A percentile compares a stretch with the other conserved stretches of the same genome.
Evolutionary conservation across 2,797 vertebrate species (phyloP).

Genomic region (Girardinus metallicus): DNA sequence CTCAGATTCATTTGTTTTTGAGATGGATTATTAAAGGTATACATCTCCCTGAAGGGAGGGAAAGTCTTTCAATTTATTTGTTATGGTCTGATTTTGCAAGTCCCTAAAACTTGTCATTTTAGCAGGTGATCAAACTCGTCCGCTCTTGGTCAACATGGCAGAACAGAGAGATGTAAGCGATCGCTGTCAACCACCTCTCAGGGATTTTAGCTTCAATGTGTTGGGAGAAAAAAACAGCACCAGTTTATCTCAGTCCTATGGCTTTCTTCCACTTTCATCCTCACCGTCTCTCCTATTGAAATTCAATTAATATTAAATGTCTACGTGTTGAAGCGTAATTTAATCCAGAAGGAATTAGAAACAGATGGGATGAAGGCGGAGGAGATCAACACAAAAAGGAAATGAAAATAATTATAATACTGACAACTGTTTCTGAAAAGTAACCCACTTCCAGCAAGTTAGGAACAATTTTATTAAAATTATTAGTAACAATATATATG

Average conservation of each 20-base stretch:
- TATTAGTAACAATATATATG: constrained; percentile 22
- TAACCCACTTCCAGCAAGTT: constrained; percentile 37
- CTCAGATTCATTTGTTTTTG: not conserved
- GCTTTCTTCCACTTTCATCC: constrained; percentile 53
- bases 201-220: not conserved
- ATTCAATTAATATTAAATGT: constrained; percentile 76
- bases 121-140: constrained; percentile 31
- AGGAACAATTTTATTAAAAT: constrained; percentile 32
- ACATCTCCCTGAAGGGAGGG: not conserved
- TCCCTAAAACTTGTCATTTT: not conserved
- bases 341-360: constrained; percentile 73
- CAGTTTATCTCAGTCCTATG: constrained; percentile 37
- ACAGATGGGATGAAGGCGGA: constrained; percentile 58
- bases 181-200: not conserved
- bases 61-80: not conserved
- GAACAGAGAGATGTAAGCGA: constrained; percentile 12
- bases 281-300: constrained; percentile 71
- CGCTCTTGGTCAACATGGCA: constrained; percentile 20
- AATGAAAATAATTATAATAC: constrained; percentile 76
- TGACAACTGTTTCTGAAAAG: constrained; percentile 47
- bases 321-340: constrained; percentile 70
- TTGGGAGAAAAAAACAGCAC: not conserved
- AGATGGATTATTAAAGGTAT: not conserved
- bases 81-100: not conserved
- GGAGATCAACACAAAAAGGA: constrained; percentile 68